A percentile compares a stretch with the other conserved stretches of the same genome.
These are phyloP conservation scores for Oscheius sp. DNA, from an alignment of 2,888 invertebrate species.

Conservation along the genomic window DNA sequence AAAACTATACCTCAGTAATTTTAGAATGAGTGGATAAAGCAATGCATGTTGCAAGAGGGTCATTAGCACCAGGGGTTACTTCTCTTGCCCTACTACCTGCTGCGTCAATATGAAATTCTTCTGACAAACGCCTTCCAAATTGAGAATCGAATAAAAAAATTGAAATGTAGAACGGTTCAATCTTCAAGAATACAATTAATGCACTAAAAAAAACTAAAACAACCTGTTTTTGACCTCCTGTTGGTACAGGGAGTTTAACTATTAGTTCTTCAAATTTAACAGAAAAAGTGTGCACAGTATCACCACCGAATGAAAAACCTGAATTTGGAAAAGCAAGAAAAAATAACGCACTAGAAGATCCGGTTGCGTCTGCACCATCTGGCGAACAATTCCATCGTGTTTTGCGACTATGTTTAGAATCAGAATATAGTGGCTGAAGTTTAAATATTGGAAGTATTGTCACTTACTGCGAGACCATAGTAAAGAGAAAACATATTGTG, in stretches of 20 bases:
- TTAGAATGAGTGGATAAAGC: constrained; percentile 12
- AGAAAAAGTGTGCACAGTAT: constrained; percentile 25
- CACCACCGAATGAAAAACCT: neutral
- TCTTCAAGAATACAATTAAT: constrained; percentile 71
- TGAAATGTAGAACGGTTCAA: constrained; percentile 92
- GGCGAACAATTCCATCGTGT: constrained; percentile 12
- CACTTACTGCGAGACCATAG: constrained; percentile 41
- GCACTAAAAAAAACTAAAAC: neutral
- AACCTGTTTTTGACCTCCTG: constrained; percentile 34
- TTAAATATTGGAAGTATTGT: neutral
- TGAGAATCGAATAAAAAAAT: constrained; percentile 86
- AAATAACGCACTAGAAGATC: neutral
- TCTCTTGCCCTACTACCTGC: constrained; percentile 36
- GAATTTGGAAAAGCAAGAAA: neutral
- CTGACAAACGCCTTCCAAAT: constrained; percentile 55
- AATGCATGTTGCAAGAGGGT: neutral
- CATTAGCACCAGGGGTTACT: constrained; percentile 4
- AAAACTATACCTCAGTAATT: neutral
- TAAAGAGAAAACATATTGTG: constrained; percentile 66
- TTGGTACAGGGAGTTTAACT: constrained; percentile 31
- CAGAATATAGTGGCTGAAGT: constrained; percentile 6
- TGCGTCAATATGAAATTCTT: constrained; percentile 60
- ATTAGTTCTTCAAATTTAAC: constrained; percentile 40
- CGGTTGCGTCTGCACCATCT: neutral
- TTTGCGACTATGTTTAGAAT: neutral